Percentiles rank a stretch among this genome's conserved stretches.
Evolutionary conservation across 2,113 vertebrate genomes (phyloP).

Genomic region (Corydoras maculifer): DNA sequence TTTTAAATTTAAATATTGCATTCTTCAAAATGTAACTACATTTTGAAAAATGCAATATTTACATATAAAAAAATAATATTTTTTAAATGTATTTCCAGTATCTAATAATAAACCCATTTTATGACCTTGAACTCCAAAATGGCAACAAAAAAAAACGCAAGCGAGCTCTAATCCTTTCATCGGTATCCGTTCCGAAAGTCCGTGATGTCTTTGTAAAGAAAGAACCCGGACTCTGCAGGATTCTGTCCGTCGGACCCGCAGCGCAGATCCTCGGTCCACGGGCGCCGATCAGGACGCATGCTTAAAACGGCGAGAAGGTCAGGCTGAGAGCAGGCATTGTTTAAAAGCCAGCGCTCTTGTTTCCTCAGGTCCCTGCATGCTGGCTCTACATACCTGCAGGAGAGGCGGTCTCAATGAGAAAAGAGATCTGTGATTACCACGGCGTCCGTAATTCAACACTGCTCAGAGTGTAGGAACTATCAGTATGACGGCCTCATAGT

Average conservation of each 20-base stretch:
- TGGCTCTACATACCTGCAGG: background rate
- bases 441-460: too few species aligned
- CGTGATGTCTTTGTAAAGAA: conserved; percentile 22
- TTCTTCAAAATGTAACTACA: too few species aligned
- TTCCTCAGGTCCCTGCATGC: background rate
- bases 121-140: background rate
- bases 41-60: too few species aligned
- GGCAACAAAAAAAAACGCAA: background rate
- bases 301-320: conserved; percentile 46
- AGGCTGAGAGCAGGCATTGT: conserved; percentile 46
- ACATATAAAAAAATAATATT: too few species aligned
- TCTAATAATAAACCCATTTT: background rate
- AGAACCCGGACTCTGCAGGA: conserved; percentile 19
- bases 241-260: conserved; percentile 12
- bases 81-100: too few species aligned
- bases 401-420: background rate
- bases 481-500: too few species aligned
- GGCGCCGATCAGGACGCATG: conserved; percentile 1
- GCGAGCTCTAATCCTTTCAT: background rate
- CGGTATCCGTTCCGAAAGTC: background rate
- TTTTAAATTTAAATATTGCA: too few species aligned
- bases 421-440: background rate
- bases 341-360: conserved; percentile 29
- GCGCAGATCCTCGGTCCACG: background rate
- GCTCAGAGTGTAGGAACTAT: too few species aligned